Base-by-base conservation (phyloP, 2,888 invertebrate genomes). In the Schizaphis graminum region DNA sequence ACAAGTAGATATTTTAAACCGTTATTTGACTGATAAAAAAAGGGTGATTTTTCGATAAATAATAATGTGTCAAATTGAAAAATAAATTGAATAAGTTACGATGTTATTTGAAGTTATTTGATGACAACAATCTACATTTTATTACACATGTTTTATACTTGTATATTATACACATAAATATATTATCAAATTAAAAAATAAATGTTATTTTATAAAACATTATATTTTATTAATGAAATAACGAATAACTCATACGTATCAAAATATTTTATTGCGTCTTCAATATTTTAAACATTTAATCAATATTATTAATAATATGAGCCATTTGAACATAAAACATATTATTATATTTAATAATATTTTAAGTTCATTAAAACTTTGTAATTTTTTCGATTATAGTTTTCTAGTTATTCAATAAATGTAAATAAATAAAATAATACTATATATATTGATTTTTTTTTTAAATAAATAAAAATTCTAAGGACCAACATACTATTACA, bases 1-100 rank as follows among this genome's bases (percentile, higher is more conserved):
- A 53, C 41, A 41, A 92, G 88, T 88, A 87, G 49, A 35, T 47
- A 77, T 88, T 92, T 61, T 67, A 92, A 92, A 41, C 88, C 67
- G 53, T 77, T 88, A 67, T 41, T 88, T 41, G 24, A 67, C 53
- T 13, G 92, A 53, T 28, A 92, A 86, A 91, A 91, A 53, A 61
- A 61, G 35, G 49, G 49, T 87, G 47, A 67, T 67, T 87, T 91
- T 87, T 61, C 35, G 35, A 35, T 49, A 44, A 57, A 86, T 86
- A 92, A 87, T 67, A 87, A 87, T 26, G 35, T 61, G 26, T 47
- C 13, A 3, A 47, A 61, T 61, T 16, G 16, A 92, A 61, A 77
- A 44, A 56, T 56, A 85, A 26, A 86, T 57, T 57, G 56, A 91
- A 41, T 77, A 77, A 77, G 35, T 8, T 77, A 7, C 2, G 21